Conservation (phyloP, 2,888 invertebrate species). For the Ischnus inquisitorius region DNA sequence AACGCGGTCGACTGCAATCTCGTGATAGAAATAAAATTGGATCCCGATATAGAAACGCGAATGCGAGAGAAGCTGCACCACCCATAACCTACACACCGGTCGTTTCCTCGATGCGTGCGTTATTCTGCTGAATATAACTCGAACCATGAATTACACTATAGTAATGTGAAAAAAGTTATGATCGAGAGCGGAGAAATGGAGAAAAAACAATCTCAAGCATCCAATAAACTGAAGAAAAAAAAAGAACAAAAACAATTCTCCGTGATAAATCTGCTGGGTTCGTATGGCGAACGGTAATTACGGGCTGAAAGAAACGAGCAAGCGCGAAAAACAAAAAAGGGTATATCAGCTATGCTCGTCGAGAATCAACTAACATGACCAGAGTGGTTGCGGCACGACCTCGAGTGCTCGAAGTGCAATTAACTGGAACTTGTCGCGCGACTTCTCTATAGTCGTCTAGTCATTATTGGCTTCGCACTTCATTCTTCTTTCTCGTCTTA, state of each 20-base stretch:
- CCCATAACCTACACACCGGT: neutral
- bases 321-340: conserved; percentile 16
- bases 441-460: conserved; percentile 52
- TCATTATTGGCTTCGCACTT: conserved; percentile 55
- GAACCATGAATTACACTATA: conserved; percentile 43
- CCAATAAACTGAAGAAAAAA: neutral
- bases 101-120: neutral
- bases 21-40: conserved; percentile 55
- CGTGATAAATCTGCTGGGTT: neutral
- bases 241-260: neutral
- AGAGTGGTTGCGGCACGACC: conserved; percentile 23
- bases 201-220: neutral
- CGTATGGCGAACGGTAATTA: neutral
- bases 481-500: conserved; percentile 24
- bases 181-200: conserved; percentile 28
- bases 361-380: neutral
- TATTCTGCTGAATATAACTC: conserved; percentile 29
- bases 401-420: conserved; percentile 62
- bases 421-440: conserved; percentile 60
- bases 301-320: neutral
- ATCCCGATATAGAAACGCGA: conserved; percentile 32
- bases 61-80: neutral
- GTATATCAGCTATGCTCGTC: conserved; percentile 4
- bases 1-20: conserved; percentile 51
- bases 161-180: conserved; percentile 48